phyloP scores from a whole-genome alignment of 2,888 invertebrate species.

The Odontothrips loti region DNA sequence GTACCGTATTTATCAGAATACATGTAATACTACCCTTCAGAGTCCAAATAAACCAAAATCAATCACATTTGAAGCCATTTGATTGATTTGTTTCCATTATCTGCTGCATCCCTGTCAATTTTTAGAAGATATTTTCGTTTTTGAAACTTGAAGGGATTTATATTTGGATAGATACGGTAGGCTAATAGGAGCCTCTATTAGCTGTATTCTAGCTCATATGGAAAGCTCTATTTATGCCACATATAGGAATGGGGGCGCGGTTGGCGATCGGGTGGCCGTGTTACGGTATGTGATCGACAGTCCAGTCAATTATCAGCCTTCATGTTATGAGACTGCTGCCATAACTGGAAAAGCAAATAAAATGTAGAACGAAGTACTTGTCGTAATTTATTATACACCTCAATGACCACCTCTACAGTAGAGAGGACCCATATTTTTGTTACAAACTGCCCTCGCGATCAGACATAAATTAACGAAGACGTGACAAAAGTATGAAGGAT shows the following conservation, averaged over 20 bases:
- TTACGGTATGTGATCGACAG: not conserved
- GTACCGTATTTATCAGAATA: too few relatives aligned
- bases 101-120: not conserved
- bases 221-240: slow-evolving; percentile 16
- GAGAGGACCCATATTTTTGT: too few relatives aligned
- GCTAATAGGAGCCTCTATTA: too few relatives aligned
- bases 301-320: slow-evolving; percentile 16
- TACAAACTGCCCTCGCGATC: too few relatives aligned
- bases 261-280: not conserved
- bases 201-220: not conserved
- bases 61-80: not conserved
- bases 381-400: not conserved
- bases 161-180: too few relatives aligned
- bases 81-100: not conserved
- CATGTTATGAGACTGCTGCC: slow-evolving; percentile 1
- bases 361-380: not conserved
- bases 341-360: not conserved
- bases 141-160: not conserved
- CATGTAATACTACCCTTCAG: not conserved
- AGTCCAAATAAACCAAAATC: not conserved
- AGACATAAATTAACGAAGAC: too few relatives aligned
- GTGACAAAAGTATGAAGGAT: too few relatives aligned
- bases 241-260: not conserved
- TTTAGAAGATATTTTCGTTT: not conserved
- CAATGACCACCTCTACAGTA: too few relatives aligned